Evolutionary conservation across 2,113 vertebrate species (phyloP).

Genomic region (Sinocyclocheilus rhinocerous): DNA sequence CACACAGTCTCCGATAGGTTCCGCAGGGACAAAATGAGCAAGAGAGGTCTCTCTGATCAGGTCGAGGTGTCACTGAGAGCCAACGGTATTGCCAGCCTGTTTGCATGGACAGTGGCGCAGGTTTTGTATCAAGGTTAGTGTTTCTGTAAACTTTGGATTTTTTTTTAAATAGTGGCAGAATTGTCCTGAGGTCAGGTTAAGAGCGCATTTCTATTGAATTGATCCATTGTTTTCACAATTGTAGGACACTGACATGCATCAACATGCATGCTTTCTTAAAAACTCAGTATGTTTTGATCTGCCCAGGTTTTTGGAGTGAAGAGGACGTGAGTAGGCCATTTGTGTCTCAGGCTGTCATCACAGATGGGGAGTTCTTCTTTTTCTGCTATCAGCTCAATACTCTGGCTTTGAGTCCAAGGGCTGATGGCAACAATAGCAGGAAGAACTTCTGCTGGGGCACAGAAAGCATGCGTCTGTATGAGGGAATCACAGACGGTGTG

Average conservation of each 20-base stretch:
- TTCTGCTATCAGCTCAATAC: conserved; percentile 98
- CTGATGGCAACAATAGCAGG: conserved; percentile 79
- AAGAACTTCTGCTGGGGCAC: conserved; percentile 96
- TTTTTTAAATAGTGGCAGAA: not conserved
- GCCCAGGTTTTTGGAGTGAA: conserved; percentile 89
- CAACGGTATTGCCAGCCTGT: conserved; percentile 89
- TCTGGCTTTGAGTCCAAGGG: conserved; percentile 80
- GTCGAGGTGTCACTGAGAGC: conserved; percentile 85
- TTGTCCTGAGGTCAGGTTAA: not conserved
- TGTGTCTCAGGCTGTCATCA: conserved; percentile 90
- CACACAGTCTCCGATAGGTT: conserved; percentile 87
- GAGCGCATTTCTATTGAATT: no score
- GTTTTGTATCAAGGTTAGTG: conserved; percentile 93
- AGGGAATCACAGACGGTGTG: conserved; percentile 79
- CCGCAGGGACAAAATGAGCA: conserved; percentile 75
- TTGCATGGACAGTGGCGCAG: conserved; percentile 96
- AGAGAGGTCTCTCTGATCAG: conserved; percentile 76
- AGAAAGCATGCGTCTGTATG: conserved; percentile 84
- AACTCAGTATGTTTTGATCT: not conserved
- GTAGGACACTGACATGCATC: no score
- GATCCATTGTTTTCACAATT: no score
- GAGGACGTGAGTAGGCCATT: conserved; percentile 89
- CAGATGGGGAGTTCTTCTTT: conserved; percentile 91
- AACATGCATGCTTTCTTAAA: not conserved
- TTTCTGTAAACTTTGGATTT: not conserved